Base-by-base conservation (phyloP, 2,888 invertebrate genomes). In the Cosmia trapezina region DNA sequence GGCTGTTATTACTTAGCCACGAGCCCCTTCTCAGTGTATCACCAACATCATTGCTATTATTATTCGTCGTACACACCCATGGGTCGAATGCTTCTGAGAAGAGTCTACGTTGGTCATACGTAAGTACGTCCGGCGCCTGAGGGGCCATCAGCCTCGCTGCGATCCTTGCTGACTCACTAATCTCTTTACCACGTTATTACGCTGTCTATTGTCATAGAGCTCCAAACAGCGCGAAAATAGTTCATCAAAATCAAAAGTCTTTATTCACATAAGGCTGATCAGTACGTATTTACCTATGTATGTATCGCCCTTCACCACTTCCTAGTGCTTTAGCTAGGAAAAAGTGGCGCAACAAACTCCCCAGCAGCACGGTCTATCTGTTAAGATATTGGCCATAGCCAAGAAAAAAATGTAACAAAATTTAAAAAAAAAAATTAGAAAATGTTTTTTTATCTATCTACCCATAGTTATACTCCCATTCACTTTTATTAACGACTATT, bases 21-120 rank as follows among this genome's bases (percentile, higher is more conserved):
- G 28, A 28, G 28, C 28, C 28, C 28, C 28, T 28, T 28, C 28
- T 28, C 3, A n/a, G n/a, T n/a, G 3, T n/a, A 37, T 43, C 49
- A 66, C 6, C 45, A 8, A 9, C 57, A 41, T 51, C 59, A 59
- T 41, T 41, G 45, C 51, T 60, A 76, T 78, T 70, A 78, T 70
- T 75, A 74, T 75, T 70, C 78, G 12, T n/a, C 22, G n/a, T 54
- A 22, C 49, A 70, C 47, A 19, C 22, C 22, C 53, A 78, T 60
- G 78, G 60, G 41, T 78, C 33, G 41, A 22, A 60, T 74, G 45
- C 49, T 76, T 80, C 80, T 80, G 17, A 76, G 63, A 73, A 80
- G 64, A 64, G 12, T 60, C 60, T 14, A 56, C 49, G 28, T 51
- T 56, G 17, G 6, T 37, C 64, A 76, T 80, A 76, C 73, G 41